A percentile compares a stretch with the other conserved stretches of the same genome.
phyloP scores from a whole-genome alignment of 2,888 invertebrate species.

The Abrostola triplasia region DNA sequence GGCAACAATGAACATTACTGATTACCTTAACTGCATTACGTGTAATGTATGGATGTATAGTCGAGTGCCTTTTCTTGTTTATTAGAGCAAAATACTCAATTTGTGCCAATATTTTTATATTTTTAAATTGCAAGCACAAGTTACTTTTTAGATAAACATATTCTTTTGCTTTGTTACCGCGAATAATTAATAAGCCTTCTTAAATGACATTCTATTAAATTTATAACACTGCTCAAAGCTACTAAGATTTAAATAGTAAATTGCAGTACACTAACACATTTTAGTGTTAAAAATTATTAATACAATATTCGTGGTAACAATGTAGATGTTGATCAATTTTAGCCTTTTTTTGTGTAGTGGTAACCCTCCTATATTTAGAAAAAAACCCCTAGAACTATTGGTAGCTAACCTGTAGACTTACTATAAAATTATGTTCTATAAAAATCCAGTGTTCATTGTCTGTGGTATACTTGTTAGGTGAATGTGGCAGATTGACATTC shows the following conservation, averaged over 20 bases:
- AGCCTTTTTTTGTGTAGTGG: slow-evolving; percentile 31
- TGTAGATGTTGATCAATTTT: slow-evolving; percentile 23
- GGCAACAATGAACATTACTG: neutral
- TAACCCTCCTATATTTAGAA: slow-evolving; percentile 36
- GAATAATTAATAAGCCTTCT: slow-evolving; percentile 15
- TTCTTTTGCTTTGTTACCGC: slow-evolving; percentile 43
- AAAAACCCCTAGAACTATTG: slow-evolving; percentile 22
- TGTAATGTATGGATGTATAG: slow-evolving; percentile 47
- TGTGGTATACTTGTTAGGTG: slow-evolving; percentile 70
- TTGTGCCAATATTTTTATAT: slow-evolving; percentile 76
- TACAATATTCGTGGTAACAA: slow-evolving; percentile 40
- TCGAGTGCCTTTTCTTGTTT: slow-evolving; percentile 65
- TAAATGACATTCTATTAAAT: slow-evolving; percentile 8
- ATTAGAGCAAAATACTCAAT: slow-evolving; percentile 75
- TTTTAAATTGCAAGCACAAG: slow-evolving; percentile 61
- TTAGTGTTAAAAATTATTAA: neutral
- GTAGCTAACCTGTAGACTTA: slow-evolving; percentile 32
- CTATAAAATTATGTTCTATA: slow-evolving; percentile 41
- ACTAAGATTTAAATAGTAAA: neutral
- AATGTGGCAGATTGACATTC: slow-evolving; percentile 68
- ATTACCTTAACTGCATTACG: slow-evolving; percentile 13
- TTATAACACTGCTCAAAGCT: neutral
- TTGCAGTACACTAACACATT: slow-evolving; percentile 1
- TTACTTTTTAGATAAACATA: slow-evolving; percentile 45
- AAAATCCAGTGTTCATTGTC: slow-evolving; percentile 73